Evolutionary conservation across 2,888 invertebrate genomes (phyloP).

Genomic region (Luperina nickerlii): DNA sequence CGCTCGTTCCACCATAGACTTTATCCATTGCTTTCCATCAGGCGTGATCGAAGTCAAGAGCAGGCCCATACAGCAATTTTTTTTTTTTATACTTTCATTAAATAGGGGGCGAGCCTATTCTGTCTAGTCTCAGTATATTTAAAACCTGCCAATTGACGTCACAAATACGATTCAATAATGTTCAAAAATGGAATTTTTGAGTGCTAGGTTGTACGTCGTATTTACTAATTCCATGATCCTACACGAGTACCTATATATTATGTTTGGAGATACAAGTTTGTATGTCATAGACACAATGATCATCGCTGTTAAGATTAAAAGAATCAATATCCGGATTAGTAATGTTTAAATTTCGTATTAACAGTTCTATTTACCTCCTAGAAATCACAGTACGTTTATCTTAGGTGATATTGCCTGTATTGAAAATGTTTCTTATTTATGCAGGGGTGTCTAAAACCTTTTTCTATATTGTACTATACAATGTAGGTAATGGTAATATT

Average conservation of each 20-base stretch:
- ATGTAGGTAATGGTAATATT: not conserved
- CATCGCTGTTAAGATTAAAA: constrained; percentile 33
- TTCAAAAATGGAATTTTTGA: not conserved
- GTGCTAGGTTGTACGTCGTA: not conserved
- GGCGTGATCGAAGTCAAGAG: too few species aligned
- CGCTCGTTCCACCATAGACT: too few species aligned
- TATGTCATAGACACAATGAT: constrained; percentile 32
- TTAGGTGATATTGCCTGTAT: not conserved
- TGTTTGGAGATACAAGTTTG: constrained; percentile 16
- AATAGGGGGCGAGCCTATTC: not conserved
- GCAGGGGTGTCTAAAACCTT: not conserved
- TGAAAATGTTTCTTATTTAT: constrained; percentile 5
- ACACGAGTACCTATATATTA: not conserved
- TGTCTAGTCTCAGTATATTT: not conserved
- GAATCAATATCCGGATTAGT: constrained; percentile 58
- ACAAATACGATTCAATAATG: not conserved
- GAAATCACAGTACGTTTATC: constrained; percentile 28
- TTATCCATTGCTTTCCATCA: too few species aligned
- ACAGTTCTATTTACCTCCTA: constrained; percentile 17
- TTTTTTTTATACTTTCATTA: too few species aligned
- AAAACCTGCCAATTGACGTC: constrained; percentile 1
- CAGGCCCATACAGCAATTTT: too few species aligned
- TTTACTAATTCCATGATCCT: not conserved
- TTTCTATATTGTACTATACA: not conserved
- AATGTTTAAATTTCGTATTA: constrained; percentile 50